Evolutionary conservation across 2,113 vertebrate genomes (phyloP).

Genomic region (Daphoenositta chrysoptera): DNA sequence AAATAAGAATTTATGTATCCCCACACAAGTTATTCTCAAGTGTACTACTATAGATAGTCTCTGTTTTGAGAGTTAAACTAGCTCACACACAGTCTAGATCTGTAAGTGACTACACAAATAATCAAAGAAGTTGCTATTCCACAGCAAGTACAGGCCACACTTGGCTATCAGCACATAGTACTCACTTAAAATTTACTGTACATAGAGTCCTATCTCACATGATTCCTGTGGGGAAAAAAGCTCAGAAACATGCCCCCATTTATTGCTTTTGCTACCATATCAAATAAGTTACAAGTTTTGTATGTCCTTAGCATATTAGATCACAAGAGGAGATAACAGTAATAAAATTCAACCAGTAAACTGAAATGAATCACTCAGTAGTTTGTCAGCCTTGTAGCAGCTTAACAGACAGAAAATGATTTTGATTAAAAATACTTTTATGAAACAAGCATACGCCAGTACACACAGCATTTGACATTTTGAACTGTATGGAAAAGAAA

Average conservation of each 20-base stretch:
- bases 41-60: not conserved
- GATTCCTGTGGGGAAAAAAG: not conserved
- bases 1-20: not conserved
- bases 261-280: not conserved
- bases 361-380: not conserved
- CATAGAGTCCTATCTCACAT: not conserved
- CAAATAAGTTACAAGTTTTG: not conserved
- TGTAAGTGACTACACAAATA: not conserved
- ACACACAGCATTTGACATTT: not conserved
- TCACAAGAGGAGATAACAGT: not conserved
- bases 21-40: not conserved
- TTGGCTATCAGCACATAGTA: not conserved
- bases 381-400: not conserved
- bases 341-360: not conserved
- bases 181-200: not conserved
- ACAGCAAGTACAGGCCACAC: not conserved
- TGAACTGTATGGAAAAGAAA: not conserved
- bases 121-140: not conserved
- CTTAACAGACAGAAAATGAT: not conserved
- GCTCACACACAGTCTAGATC: not conserved
- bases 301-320: not conserved
- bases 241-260: not conserved
- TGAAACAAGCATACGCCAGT: not conserved
- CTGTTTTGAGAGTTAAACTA: not conserved
- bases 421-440: not conserved